Conservation (phyloP, 2,888 invertebrate genomes). For the Trichacis sp. region DNA sequence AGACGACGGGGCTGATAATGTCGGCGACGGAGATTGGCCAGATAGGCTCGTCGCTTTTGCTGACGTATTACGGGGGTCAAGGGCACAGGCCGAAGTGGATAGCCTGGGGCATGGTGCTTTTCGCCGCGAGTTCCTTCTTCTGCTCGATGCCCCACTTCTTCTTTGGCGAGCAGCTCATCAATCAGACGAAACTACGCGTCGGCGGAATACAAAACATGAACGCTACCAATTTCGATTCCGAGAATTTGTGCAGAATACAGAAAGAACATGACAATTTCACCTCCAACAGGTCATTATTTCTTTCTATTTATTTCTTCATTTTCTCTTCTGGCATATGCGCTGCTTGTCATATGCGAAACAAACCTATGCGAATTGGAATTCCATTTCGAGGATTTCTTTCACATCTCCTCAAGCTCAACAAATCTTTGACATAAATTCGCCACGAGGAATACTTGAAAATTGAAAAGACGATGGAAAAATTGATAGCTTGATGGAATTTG, state of each 20-base stretch:
- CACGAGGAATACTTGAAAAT: too few relatives aligned
- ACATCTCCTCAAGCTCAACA: too few relatives aligned
- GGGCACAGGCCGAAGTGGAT: conserved; percentile 95
- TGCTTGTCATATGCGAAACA: too few relatives aligned
- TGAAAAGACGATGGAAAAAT: too few relatives aligned
- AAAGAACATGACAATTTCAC: conserved; percentile 45
- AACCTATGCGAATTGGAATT: too few relatives aligned
- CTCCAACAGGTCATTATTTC: conserved; percentile 60
- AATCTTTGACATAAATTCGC: too few relatives aligned
- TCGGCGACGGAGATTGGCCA: conserved; percentile 94
- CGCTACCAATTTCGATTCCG: conserved; percentile 56
- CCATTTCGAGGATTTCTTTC: too few relatives aligned
- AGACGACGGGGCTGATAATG: conserved; percentile 89
- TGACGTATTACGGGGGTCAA: conserved; percentile 91
- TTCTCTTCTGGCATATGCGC: too few relatives aligned
- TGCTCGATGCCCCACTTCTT: conserved; percentile 90
- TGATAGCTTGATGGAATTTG: too few relatives aligned
- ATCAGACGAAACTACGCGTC: conserved; percentile 70
- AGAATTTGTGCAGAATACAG: conserved; percentile 60
- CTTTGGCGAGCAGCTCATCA: conserved; percentile 81
- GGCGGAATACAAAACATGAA: conserved; percentile 58
- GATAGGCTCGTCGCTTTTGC: conserved; percentile 87
- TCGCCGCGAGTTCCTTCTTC: conserved; percentile 86
- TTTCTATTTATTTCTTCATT: too few relatives aligned
- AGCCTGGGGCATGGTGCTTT: conserved; percentile 90